Evolutionary conservation across 2,888 invertebrate species (phyloP).

Genomic region (Ecliptopera silaceata): DNA sequence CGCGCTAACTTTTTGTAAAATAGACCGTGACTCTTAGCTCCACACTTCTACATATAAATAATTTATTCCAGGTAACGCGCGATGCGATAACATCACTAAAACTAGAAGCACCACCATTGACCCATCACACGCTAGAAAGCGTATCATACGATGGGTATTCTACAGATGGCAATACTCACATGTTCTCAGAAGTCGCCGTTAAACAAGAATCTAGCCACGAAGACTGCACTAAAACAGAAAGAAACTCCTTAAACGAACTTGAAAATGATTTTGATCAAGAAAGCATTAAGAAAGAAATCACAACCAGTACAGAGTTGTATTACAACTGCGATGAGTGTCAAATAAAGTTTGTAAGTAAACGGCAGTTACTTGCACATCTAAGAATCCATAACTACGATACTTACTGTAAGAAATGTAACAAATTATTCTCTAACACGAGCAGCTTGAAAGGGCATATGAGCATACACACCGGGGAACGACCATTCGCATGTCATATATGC

Average conservation of each 20-base stretch:
- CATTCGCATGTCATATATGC: conserved; percentile 5
- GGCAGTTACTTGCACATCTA: background rate
- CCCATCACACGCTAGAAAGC: background rate
- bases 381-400: conserved; percentile 5
- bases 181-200: background rate
- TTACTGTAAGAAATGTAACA: conserved; percentile 7
- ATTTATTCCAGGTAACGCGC: background rate
- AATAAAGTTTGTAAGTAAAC: background rate
- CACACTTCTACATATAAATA: background rate
- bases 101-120: background rate
- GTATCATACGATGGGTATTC: background rate
- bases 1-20: too few relatives aligned
- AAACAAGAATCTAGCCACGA: conserved; percentile 1
- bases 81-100: background rate
- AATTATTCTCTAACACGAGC: conserved; percentile 11
- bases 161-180: background rate
- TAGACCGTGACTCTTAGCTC: too few relatives aligned
- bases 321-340: conserved; percentile 10
- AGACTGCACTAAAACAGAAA: background rate
- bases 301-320: background rate
- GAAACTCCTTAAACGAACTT: background rate
- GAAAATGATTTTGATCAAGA: background rate
- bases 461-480: conserved; percentile 6
- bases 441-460: conserved; percentile 6
- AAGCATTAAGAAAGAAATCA: background rate